Evolutionary conservation across 2,113 vertebrate species (phyloP).

Genomic region (Patagioenas fasciata): DNA sequence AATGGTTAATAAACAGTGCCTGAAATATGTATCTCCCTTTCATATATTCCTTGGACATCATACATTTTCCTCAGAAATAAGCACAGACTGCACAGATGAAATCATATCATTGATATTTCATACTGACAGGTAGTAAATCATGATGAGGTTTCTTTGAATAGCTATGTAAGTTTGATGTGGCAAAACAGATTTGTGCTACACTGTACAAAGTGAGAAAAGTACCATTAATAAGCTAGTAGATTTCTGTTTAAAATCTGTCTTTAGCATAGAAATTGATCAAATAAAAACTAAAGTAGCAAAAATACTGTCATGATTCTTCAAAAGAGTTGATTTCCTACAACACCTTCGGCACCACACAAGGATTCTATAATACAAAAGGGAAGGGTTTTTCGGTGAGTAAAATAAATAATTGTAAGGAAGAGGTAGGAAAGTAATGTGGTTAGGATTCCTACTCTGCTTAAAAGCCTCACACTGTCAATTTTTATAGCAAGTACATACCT

Average conservation of each 20-base stretch:
- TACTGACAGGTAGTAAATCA: background rate
- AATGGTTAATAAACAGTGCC: background rate
- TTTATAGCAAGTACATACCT: slow-evolving; percentile 6
- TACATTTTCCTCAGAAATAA: background rate
- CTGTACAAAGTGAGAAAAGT: background rate
- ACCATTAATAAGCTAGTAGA: background rate
- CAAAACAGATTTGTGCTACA: background rate
- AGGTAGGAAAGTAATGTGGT: background rate
- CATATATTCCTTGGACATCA: background rate
- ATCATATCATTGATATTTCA: background rate
- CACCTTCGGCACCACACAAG: background rate
- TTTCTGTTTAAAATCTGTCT: background rate
- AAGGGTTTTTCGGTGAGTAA: background rate
- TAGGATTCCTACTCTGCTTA: slow-evolving; percentile 4
- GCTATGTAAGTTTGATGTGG: background rate
- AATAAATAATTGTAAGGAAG: slow-evolving; percentile 21
- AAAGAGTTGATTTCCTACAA: background rate
- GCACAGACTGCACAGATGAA: background rate
- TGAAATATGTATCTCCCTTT: background rate
- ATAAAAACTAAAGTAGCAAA: background rate
- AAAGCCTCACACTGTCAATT: background rate
- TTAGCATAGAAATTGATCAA: background rate
- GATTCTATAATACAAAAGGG: background rate
- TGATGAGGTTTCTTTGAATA: background rate
- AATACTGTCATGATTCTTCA: background rate